Percentiles rank a stretch among this genome's conserved stretches.
Evolutionary conservation across 1,140 invertebrate genomes (phyloP).

Genomic region (Drosophila lacteicornis): DNA sequence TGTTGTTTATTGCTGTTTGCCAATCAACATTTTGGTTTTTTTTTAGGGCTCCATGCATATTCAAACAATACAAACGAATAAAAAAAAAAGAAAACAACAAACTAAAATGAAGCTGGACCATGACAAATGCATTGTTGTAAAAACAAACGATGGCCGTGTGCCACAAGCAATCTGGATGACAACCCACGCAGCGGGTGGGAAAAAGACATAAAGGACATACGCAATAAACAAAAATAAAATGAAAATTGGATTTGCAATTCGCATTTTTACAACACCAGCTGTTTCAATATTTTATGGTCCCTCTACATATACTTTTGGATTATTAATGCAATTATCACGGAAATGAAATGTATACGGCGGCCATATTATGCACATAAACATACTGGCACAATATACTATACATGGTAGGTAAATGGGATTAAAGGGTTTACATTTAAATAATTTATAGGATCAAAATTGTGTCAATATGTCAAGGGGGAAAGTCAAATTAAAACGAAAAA

Average conservation of each 20-base stretch:
- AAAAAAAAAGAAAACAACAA: neutral
- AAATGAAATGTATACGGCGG: constrained; percentile 11
- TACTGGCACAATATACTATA: neutral
- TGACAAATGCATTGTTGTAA: constrained; percentile 67
- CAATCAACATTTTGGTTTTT: constrained; percentile 52
- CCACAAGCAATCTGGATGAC: constrained; percentile 34
- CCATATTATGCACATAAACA: too few relatives aligned
- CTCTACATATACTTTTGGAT: constrained; percentile 3
- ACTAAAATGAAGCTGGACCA: constrained; percentile 21
- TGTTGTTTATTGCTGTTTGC: constrained; percentile 35
- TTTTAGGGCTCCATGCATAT: constrained; percentile 64
- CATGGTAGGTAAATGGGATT: constrained; percentile 1
- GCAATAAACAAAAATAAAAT: constrained; percentile 47
- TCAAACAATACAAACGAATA: constrained; percentile 36
- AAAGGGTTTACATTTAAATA: constrained; percentile 5
- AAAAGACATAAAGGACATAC: constrained; percentile 20
- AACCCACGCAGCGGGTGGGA: constrained; percentile 10
- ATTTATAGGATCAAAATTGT: neutral
- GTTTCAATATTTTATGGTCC: constrained; percentile 47
- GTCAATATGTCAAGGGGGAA: neutral
- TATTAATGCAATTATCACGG: constrained; percentile 44
- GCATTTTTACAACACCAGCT: constrained; percentile 33
- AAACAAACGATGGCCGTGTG: constrained; percentile 54
- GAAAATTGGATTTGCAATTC: constrained; percentile 44
- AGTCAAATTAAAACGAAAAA: neutral